phyloP scores from a whole-genome alignment of 53 echinoderm and acorn worm genomes.

The Actinopyga echinites region DNA sequence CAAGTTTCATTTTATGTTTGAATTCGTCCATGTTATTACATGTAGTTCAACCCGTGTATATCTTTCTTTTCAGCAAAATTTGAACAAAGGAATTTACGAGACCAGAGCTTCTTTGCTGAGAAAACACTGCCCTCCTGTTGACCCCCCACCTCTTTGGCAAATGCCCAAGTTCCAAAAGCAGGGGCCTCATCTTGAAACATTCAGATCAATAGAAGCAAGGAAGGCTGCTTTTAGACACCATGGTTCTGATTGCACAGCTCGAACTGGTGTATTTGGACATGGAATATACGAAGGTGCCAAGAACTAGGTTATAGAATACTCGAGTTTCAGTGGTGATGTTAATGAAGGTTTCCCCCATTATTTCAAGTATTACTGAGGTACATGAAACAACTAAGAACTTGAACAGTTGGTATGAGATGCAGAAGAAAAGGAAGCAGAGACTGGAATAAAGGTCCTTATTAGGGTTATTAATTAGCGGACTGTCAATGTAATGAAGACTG shows the following conservation, averaged over 20 bases:
- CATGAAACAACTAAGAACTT: too few species aligned
- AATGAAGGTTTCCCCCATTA: too few species aligned
- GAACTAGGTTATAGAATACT: constrained; percentile 46
- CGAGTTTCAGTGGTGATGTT: too few species aligned
- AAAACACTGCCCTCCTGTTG: constrained; percentile 90
- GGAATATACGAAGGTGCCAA: constrained; percentile 94
- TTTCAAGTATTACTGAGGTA: too few species aligned
- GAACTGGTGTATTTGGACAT: constrained; percentile 92
- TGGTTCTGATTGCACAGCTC: constrained; percentile 87
- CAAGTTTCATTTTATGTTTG: too few species aligned
- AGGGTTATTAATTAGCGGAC: too few species aligned
- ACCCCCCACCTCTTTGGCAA: constrained; percentile 93
- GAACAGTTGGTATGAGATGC: too few species aligned
- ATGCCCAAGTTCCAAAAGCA: constrained; percentile 78
- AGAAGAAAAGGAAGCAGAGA: too few species aligned
- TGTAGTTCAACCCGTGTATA: too few species aligned
- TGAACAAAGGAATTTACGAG: constrained; percentile 93
- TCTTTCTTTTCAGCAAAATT: constrained; percentile 67
- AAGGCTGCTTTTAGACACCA: constrained; percentile 69
- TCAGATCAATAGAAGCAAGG: constrained; percentile 69
- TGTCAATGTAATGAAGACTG: too few species aligned
- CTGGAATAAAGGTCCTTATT: too few species aligned
- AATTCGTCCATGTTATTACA: too few species aligned
- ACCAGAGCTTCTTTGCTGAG: constrained; percentile 87
- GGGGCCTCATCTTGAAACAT: constrained; percentile 89